phyloP scores from a whole-genome alignment of 30 jellyfish, hydroid and myxozoan genomes.

The Aurelia sp. region DNA sequence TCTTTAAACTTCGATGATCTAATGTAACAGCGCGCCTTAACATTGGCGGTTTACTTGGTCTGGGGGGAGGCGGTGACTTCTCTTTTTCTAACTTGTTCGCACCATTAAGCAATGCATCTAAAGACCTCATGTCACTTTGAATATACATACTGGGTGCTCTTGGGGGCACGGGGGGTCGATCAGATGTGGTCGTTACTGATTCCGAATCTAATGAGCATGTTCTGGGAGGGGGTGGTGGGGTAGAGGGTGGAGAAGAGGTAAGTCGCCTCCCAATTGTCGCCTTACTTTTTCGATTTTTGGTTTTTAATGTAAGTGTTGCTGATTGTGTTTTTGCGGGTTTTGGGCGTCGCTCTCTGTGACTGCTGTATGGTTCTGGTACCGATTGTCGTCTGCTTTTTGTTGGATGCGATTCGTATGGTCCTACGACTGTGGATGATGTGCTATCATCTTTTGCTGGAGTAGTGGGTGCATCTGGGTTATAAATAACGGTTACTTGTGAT shows the following conservation, averaged over 20 bases:
- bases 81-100: background rate
- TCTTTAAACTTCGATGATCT: background rate
- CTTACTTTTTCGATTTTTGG: conserved; percentile 49
- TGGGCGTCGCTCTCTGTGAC: conserved; percentile 75
- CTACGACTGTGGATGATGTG: background rate
- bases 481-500: conserved; percentile 60
- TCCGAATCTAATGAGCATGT: background rate
- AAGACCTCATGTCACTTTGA: conserved; percentile 39
- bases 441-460: background rate
- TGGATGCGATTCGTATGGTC: conserved; percentile 49
- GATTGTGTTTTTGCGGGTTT: conserved; percentile 62
- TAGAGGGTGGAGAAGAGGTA: conserved; percentile 70
- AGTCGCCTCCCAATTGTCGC: conserved; percentile 54
- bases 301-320: conserved; percentile 4
- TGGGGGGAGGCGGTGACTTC: conserved; percentile 52
- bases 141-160: conserved; percentile 72
- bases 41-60: conserved; percentile 49
- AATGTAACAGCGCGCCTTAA: background rate
- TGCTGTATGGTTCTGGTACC: conserved; percentile 75
- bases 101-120: background rate
- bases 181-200: background rate
- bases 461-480: conserved; percentile 26
- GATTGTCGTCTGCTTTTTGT: conserved; percentile 18
- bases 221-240: conserved; percentile 85
- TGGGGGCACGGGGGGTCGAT: conserved; percentile 76